Conservation (phyloP, 2,113 vertebrate genomes). For the Theristicus caerulescens region DNA sequence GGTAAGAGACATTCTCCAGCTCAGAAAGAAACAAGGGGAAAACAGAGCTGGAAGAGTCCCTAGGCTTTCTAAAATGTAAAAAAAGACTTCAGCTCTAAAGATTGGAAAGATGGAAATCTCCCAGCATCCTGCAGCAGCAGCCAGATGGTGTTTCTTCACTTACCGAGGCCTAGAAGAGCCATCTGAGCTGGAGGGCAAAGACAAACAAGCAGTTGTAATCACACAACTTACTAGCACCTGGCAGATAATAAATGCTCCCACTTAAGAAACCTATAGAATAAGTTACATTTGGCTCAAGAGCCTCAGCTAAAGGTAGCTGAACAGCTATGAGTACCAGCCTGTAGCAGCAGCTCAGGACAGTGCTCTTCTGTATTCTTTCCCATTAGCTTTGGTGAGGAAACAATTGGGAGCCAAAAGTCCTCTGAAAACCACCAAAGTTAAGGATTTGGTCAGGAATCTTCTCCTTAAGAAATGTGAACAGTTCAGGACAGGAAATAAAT, state of each 20-base stretch:
- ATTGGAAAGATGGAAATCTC: neutral
- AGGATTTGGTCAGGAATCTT: neutral
- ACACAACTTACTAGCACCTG: slow-evolving; percentile 11
- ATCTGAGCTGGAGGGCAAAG: slow-evolving; percentile 37
- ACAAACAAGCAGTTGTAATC: slow-evolving; percentile 33
- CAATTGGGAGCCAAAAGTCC: neutral
- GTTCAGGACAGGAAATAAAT: neutral
- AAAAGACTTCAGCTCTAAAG: neutral
- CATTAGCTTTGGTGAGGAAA: neutral
- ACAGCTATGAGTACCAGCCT: neutral
- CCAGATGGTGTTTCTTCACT: slow-evolving; percentile 50
- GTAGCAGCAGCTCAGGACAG: neutral
- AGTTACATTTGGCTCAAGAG: neutral
- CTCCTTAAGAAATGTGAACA: neutral
- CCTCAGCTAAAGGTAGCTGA: neutral
- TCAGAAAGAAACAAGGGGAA: neutral
- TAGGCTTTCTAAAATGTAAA: slow-evolving; percentile 1
- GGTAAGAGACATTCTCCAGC: neutral
- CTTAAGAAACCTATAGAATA: neutral
- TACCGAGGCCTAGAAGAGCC: neutral
- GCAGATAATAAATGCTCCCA: slow-evolving; percentile 14
- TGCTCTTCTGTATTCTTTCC: neutral
- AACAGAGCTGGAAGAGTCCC: neutral
- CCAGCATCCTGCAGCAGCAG: slow-evolving; percentile 16
- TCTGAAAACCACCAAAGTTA: neutral